Conservation (phyloP, 2,888 invertebrate genomes). For the Sinohyriopsis cumingii region DNA sequence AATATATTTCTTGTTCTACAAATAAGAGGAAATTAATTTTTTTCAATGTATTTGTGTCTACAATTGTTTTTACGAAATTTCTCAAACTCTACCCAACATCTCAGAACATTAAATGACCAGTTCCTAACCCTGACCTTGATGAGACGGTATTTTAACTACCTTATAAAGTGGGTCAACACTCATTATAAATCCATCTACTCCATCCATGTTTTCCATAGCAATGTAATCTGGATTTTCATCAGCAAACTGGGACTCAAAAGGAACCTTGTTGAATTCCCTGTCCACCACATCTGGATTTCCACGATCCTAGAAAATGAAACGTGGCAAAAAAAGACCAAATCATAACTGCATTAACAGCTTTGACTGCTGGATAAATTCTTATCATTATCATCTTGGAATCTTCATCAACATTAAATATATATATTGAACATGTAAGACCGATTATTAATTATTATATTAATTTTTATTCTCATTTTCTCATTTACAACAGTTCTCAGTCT, state of each 20-base stretch:
- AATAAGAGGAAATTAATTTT: no score
- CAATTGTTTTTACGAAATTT: no score
- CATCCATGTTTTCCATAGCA: slow-evolving; percentile 56
- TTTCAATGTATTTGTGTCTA: no score
- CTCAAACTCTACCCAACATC: no score
- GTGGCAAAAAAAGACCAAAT: not conserved
- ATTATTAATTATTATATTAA: no score
- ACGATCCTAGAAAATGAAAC: slow-evolving; percentile 62
- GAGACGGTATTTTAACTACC: slow-evolving; percentile 38
- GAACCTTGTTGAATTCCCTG: slow-evolving; percentile 56
- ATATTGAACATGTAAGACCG: no score
- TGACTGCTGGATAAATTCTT: not conserved
- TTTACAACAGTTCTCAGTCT: no score
- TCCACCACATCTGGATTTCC: slow-evolving; percentile 62
- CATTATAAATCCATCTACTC: slow-evolving; percentile 72
- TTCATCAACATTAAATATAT: no score
- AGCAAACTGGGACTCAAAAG: slow-evolving; percentile 69
- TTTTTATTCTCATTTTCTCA: no score
- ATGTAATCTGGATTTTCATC: slow-evolving; percentile 55
- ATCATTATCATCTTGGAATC: not conserved
- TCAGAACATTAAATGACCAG: no score
- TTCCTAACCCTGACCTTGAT: not conserved
- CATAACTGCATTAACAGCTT: not conserved
- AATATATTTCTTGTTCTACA: no score
- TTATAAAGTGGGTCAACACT: slow-evolving; percentile 71